phyloP scores from a whole-genome alignment of 2,888 invertebrate species.

The Serrognathus titanus region DNA sequence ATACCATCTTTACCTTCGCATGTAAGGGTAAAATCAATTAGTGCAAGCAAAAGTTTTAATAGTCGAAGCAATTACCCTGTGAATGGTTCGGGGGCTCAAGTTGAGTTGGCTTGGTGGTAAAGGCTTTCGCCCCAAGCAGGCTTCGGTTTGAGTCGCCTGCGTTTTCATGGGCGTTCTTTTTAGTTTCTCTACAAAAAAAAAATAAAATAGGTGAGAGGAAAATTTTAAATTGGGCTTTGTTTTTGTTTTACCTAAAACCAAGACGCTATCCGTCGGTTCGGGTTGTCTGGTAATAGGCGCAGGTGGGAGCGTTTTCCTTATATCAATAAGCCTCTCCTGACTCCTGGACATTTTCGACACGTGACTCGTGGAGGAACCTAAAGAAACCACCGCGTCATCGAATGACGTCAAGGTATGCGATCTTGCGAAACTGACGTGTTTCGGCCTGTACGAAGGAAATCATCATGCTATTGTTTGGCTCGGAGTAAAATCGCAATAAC shows the following conservation, averaged over 20 bases:
- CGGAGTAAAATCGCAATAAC: not conserved
- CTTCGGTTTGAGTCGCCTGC: constrained; percentile 89
- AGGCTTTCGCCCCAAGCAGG: constrained; percentile 67
- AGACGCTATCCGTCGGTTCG: constrained; percentile 53
- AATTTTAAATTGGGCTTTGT: not conserved
- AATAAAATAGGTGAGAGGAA: constrained; percentile 1
- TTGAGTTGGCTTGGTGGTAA: constrained; percentile 67
- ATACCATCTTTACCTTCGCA: constrained; percentile 76
- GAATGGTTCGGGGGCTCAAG: constrained; percentile 77
- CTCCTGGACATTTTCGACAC: constrained; percentile 53
- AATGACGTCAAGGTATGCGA: constrained; percentile 85
- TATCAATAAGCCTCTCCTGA: constrained; percentile 73
- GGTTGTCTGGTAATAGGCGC: constrained; percentile 49
- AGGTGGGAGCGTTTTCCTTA: constrained; percentile 57
- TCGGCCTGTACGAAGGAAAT: constrained; percentile 58
- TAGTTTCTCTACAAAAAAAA: constrained; percentile 63
- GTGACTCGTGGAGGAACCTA: constrained; percentile 38
- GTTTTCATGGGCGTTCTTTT: constrained; percentile 86
- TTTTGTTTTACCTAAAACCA: constrained; percentile 52
- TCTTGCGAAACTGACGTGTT: constrained; percentile 87
- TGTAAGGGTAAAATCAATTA: not conserved
- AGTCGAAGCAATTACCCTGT: constrained; percentile 56
- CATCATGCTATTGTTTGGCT: not conserved
- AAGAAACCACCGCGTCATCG: constrained; percentile 61
- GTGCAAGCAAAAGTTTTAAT: not conserved